Evolutionary conservation across 2,888 invertebrate species (phyloP), one percentile per base, ranked within the genome.

Genomic region (Therioaphis trifolii): DNA sequence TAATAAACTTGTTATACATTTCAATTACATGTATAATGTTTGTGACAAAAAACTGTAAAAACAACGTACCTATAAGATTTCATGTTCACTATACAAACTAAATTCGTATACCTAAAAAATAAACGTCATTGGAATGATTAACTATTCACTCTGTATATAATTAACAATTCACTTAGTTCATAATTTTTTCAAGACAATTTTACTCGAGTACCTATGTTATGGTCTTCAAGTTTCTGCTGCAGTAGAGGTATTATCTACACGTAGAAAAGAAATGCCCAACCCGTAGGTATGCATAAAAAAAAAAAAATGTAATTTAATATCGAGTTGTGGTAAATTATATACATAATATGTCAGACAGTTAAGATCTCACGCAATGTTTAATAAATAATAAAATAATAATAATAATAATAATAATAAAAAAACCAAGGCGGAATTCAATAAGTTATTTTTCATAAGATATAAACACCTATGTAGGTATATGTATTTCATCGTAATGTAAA

Each of bases 271-370:
- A 72, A 52, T 35, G 35, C 46, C 21, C 18, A 29, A 21, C 29
- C 14, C n/a, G n/a, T 72, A 29, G 9, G 9, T 69, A 69, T 69
- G n/a, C 9, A 55, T 9, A 55, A 29, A n/a, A 52, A 15, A 52
- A 72, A n/a, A 49, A 72, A 46, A n/a, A 21, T 35, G 72, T 55
- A 72, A 72, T 46, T 52, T 29, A 52, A 72, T 72, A 72, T 52
- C n/a, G 14, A 72, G 35, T 21, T 72, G 72, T 35, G 52, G 52
- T 72, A 72, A 35, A 35, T 14, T 35, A 49, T 52, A 52, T 29
- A 49, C 11, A 3, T 24, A 12, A 5, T 58, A 58, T 21, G 58
- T 12, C 21, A 27, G n/a, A 0, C 4, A 15, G 49, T 72, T 35
- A 35, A 72, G n/a, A 55, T 52, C 29, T 11, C 72, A 52, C 21